Conservation (phyloP, 2,797 vertebrate species). For the Urocyon cinereoargenteus region DNA sequence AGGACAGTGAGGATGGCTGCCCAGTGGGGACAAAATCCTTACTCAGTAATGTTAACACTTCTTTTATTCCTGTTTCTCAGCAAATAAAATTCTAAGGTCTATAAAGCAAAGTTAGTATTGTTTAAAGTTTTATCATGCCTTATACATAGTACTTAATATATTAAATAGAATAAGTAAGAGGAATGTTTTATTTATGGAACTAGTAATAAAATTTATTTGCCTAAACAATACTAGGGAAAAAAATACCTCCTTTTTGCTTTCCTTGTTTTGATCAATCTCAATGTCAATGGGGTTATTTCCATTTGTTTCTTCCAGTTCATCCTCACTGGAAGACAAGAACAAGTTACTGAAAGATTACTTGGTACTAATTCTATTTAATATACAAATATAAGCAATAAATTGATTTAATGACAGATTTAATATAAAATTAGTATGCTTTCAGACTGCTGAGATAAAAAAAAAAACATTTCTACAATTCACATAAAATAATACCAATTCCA, state of each 20-base stretch:
- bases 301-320: conserved; percentile 92
- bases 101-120: not conserved
- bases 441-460: not conserved
- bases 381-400: conserved; percentile 25
- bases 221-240: conserved; percentile 54
- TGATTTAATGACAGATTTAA: not conserved
- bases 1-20: not conserved
- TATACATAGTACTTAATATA: not conserved
- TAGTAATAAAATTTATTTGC: conserved; percentile 18
- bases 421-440: not conserved
- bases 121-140: not conserved
- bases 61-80: not conserved
- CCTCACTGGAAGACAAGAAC: conserved; percentile 91
- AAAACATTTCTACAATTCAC: conserved; percentile 21
- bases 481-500: not conserved
- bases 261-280: conserved; percentile 92
- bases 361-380: conserved; percentile 45
- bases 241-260: conserved; percentile 94
- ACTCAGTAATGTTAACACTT: rapidly evolving
- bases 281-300: conserved; percentile 89
- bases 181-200: not conserved
- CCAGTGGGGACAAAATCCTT: too few relatives aligned
- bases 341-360: conserved; percentile 70
- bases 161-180: not conserved
- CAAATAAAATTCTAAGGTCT: not conserved